Evolutionary conservation across 2,888 invertebrate species (phyloP).

Genomic region (Cecidostiba fungosa): DNA sequence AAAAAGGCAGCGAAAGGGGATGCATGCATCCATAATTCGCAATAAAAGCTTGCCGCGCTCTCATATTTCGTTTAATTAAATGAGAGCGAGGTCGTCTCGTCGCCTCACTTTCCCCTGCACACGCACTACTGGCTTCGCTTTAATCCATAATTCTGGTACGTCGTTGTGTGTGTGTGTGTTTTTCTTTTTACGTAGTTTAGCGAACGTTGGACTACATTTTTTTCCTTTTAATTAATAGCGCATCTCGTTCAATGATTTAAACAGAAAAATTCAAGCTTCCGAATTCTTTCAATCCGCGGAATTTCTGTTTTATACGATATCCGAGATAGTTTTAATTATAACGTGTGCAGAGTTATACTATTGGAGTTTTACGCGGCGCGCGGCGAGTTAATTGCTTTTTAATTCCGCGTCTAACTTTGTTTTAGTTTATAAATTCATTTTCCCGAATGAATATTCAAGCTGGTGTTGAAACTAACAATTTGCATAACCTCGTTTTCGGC

Average conservation of each 20-base stretch:
- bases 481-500: slow-evolving; percentile 6
- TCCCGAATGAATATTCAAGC: slow-evolving; percentile 10
- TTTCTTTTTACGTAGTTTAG: neutral
- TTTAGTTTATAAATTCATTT: slow-evolving; percentile 24
- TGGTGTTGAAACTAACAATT: neutral
- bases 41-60: slow-evolving; percentile 66
- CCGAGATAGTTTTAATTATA: neutral
- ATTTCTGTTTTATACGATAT: neutral
- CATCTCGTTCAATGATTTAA: neutral
- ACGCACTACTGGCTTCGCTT: slow-evolving; percentile 7
- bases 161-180: neutral
- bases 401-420: neutral
- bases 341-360: neutral
- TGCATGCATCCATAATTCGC: slow-evolving; percentile 64
- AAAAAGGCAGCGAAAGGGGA: slow-evolving; percentile 23
- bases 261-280: neutral
- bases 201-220: neutral
- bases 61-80: slow-evolving; percentile 67
- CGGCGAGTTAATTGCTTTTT: slow-evolving; percentile 14
- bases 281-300: neutral
- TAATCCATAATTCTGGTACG: slow-evolving; percentile 14
- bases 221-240: neutral
- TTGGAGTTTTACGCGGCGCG: neutral
- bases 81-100: slow-evolving; percentile 33
- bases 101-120: neutral